Percentiles rank a stretch among this genome's conserved stretches.
Conservation (phyloP, 2,113 vertebrate genomes). For the Blennius ocellaris region DNA sequence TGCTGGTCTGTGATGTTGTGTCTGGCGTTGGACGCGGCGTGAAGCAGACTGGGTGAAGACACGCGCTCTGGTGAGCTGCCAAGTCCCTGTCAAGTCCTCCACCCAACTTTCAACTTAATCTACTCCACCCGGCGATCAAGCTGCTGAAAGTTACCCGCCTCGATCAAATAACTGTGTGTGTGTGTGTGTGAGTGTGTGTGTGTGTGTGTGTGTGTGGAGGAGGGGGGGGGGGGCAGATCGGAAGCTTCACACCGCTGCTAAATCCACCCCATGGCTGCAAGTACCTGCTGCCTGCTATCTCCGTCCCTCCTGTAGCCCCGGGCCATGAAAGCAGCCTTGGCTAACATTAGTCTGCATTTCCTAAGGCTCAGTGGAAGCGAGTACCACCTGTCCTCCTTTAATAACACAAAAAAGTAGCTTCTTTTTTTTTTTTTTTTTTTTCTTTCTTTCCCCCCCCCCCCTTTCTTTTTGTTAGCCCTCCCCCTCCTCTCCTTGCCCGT, state of each 20-base stretch:
- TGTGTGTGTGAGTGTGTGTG: constrained; percentile 33
- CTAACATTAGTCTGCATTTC: constrained; percentile 73
- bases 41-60: constrained; percentile 1
- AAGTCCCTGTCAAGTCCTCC: constrained; percentile 55
- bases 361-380: constrained; percentile 71
- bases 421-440: constrained; percentile 40
- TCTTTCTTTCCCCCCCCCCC: no score
- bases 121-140: constrained; percentile 24
- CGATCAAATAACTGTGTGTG: constrained; percentile 49
- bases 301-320: constrained; percentile 71
- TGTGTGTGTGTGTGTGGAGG: constrained; percentile 15
- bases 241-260: constrained; percentile 64
- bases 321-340: constrained; percentile 75
- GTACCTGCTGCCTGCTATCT: constrained; percentile 70
- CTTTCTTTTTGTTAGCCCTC: background rate
- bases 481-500: constrained; percentile 1
- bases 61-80: constrained; percentile 42
- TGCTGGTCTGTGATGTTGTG: no score
- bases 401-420: constrained; percentile 67
- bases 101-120: constrained; percentile 63
- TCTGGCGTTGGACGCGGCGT: background rate
- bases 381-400: constrained; percentile 76
- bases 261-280: constrained; percentile 72
- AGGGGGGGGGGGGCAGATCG: constrained; percentile 39
- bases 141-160: constrained; percentile 55